Percentiles rank a stretch among this genome's conserved stretches.
These are phyloP conservation scores for Acleris cristana DNA, from an alignment of 2,888 invertebrate species.

Conservation along the genomic window DNA sequence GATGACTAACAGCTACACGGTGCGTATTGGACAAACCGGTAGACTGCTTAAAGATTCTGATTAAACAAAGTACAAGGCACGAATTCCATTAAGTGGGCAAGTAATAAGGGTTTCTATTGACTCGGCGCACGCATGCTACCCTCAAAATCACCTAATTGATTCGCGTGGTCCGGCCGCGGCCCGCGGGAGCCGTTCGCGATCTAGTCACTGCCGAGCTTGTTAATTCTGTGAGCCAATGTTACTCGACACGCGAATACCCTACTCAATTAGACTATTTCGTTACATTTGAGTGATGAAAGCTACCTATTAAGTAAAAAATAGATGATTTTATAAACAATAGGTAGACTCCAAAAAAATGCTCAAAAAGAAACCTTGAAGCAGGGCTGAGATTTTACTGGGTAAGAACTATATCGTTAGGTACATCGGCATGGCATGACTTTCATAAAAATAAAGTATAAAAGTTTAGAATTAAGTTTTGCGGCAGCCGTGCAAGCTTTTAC, in stretches of 20 bases:
- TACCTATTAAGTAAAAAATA: too few relatives aligned
- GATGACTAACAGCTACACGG: not conserved
- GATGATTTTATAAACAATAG: too few relatives aligned
- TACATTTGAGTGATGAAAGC: not conserved
- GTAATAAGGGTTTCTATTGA: constrained; percentile 34
- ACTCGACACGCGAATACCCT: constrained; percentile 54
- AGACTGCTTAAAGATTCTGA: constrained; percentile 1
- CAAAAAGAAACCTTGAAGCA: too few relatives aligned
- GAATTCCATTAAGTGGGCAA: constrained; percentile 1
- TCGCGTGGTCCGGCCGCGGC: constrained; percentile 51
- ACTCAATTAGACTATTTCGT: constrained; percentile 30
- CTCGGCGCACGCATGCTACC: constrained; percentile 58
- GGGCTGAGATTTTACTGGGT: too few relatives aligned
- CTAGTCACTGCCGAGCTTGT: constrained; percentile 53
- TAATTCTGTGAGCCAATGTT: constrained; percentile 55
- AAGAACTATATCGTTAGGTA: too few relatives aligned
- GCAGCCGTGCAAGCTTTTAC: too few relatives aligned
- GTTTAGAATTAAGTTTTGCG: not conserved
- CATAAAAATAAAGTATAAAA: too few relatives aligned
- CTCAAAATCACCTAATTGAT: constrained; percentile 71
- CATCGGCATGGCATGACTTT: too few relatives aligned
- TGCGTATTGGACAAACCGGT: not conserved
- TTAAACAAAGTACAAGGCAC: not conserved
- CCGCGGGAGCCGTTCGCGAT: constrained; percentile 54
- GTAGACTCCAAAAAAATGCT: too few relatives aligned